phyloP scores from a whole-genome alignment of 2,797 vertebrate genomes.

The Trachops cirrhosus region DNA sequence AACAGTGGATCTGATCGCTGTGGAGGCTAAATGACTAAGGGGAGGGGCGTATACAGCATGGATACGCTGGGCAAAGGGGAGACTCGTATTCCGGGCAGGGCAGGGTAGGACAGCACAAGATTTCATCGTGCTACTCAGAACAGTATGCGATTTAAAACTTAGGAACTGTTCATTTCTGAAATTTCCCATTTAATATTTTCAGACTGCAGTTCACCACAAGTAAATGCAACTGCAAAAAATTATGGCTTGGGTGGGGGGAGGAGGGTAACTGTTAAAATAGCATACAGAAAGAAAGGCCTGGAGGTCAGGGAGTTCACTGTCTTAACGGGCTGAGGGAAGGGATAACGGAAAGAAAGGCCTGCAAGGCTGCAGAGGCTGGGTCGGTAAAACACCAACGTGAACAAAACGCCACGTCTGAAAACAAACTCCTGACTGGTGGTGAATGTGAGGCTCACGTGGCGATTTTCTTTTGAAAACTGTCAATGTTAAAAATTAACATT shows the following conservation, averaged over 20 bases:
- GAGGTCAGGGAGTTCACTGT: background rate
- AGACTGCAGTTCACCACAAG: background rate
- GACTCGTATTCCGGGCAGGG: background rate
- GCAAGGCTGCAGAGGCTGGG: background rate
- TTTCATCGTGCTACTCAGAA: background rate
- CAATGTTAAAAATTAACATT: background rate
- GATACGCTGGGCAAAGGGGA: background rate
- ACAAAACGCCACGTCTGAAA: background rate
- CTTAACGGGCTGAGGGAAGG: background rate
- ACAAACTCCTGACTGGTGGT: background rate
- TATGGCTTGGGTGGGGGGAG: background rate
- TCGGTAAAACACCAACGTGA: background rate
- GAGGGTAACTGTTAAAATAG: background rate
- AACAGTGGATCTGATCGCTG: background rate
- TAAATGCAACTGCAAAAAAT: background rate
- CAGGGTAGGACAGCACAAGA: background rate
- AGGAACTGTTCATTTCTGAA: background rate
- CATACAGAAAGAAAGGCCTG: background rate
- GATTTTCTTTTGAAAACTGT: conserved; percentile 4
- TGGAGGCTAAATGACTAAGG: background rate
- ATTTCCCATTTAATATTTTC: background rate
- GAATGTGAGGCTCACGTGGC: background rate
- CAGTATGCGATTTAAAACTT: background rate
- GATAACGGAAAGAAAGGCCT: background rate
- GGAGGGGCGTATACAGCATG: background rate